phyloP scores from a whole-genome alignment of 2,888 invertebrate species.

The Cyrtodaria siliqua region DNA sequence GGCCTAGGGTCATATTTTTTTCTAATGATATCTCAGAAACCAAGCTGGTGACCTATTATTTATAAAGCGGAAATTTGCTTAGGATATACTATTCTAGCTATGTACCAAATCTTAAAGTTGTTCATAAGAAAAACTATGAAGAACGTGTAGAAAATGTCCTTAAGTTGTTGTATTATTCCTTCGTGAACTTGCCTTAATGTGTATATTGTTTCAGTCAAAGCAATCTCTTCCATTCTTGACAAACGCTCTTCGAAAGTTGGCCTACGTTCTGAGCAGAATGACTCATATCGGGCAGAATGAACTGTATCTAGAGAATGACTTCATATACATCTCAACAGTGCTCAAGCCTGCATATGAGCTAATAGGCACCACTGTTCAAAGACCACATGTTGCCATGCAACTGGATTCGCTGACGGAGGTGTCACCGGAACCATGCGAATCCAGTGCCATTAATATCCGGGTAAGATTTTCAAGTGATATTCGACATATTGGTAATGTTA shows the following conservation, averaged over 20 bases:
- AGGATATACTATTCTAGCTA: too few species aligned
- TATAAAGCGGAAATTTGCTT: too few species aligned
- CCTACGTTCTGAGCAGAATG: constrained; percentile 27
- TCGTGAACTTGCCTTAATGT: too few species aligned
- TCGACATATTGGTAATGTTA: too few species aligned
- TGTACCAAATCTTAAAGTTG: too few species aligned
- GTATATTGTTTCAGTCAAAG: constrained; percentile 55
- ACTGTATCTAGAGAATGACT: constrained; percentile 42
- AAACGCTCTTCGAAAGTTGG: constrained; percentile 35
- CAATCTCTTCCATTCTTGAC: constrained; percentile 40
- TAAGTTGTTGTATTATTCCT: too few species aligned
- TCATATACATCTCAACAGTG: constrained; percentile 43
- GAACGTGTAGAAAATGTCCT: too few species aligned
- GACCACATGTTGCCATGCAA: constrained; percentile 33
- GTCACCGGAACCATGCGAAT: constrained; percentile 10
- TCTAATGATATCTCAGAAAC: too few species aligned
- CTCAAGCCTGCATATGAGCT: constrained; percentile 12
- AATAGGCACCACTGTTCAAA: constrained; percentile 2
- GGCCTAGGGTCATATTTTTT: too few species aligned
- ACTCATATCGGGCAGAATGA: constrained; percentile 32
- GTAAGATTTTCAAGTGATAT: too few species aligned
- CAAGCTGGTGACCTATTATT: too few species aligned
- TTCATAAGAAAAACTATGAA: too few species aligned
- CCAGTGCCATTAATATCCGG: constrained; percentile 23
- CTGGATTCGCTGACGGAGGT: constrained; percentile 10